Conservation (phyloP, 2,888 invertebrate genomes). For the Megastigmus dorsalis region DNA sequence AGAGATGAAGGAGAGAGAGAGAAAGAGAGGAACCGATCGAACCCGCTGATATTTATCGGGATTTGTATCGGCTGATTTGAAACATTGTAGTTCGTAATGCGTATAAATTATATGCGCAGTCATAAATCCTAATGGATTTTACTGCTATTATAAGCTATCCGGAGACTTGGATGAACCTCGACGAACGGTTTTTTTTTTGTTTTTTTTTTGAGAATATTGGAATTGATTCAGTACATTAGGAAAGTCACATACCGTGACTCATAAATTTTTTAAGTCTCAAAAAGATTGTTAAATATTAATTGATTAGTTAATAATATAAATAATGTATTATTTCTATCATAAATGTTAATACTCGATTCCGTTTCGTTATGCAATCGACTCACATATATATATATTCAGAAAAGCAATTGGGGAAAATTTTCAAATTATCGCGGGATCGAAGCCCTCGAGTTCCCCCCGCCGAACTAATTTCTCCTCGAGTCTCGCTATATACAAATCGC, state of each 20-base stretch:
- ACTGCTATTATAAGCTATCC: conserved; percentile 23
- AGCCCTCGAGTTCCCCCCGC: too few species aligned
- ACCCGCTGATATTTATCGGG: conserved; percentile 46
- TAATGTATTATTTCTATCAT: neutral
- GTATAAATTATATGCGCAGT: conserved; percentile 50
- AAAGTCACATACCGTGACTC: too few species aligned
- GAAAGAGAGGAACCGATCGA: conserved; percentile 6
- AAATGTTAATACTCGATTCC: too few species aligned
- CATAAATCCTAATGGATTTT: conserved; percentile 45
- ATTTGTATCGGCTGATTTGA: conserved; percentile 55
- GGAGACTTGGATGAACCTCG: neutral
- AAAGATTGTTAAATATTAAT: neutral
- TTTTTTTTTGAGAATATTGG: too few species aligned
- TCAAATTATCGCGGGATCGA: too few species aligned
- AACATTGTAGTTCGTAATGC: conserved; percentile 50
- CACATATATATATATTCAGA: too few species aligned
- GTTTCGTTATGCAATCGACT: too few species aligned
- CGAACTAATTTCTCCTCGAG: too few species aligned
- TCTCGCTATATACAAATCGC: conserved; percentile 31
- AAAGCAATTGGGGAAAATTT: too few species aligned
- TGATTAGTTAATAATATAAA: neutral
- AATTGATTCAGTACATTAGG: too few species aligned
- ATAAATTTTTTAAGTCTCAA: too few species aligned
- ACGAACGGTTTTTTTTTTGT: neutral
- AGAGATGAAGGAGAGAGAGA: conserved; percentile 5